Conservation (phyloP, 2,888 invertebrate genomes). For the Tillus elongatus region DNA sequence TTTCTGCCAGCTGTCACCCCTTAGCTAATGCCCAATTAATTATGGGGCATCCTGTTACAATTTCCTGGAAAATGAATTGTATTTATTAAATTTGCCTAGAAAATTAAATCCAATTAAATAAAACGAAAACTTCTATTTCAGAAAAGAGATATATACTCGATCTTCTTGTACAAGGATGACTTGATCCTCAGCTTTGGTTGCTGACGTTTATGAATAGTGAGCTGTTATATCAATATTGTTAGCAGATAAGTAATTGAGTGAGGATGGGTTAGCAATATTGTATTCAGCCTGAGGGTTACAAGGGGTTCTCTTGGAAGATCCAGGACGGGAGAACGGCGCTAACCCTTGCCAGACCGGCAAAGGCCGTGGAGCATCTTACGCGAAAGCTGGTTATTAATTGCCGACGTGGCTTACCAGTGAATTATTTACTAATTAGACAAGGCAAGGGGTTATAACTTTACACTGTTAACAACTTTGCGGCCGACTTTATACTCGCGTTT, state of each 20-base stretch:
- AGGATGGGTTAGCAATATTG: constrained; percentile 22
- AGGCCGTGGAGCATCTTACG: constrained; percentile 10
- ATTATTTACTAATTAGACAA: constrained; percentile 48
- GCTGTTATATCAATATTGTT: constrained; percentile 2
- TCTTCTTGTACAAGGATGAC: too few species aligned
- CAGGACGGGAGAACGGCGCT: too few species aligned
- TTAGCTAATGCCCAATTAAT: too few species aligned
- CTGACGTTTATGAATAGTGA: not conserved
- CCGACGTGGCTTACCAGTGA: constrained; percentile 44
- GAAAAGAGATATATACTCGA: too few species aligned
- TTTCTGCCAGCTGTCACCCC: too few species aligned
- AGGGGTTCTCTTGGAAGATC: too few species aligned
- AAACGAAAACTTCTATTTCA: too few species aligned
- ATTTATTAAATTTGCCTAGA: too few species aligned
- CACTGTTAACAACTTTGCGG: constrained; percentile 31
- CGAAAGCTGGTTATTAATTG: constrained; percentile 43
- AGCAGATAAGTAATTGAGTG: constrained; percentile 18
- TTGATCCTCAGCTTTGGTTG: constrained; percentile 30
- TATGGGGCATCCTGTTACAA: too few species aligned
- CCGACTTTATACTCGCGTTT: too few species aligned
- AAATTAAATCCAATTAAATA: too few species aligned
- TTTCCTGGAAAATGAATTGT: too few species aligned
- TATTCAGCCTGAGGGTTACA: constrained; percentile 30
- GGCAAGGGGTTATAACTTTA: constrained; percentile 38
- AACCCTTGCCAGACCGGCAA: constrained; percentile 22